phyloP scores from a whole-genome alignment of 2,797 vertebrate genomes.

The Onychomys leucogaster region DNA sequence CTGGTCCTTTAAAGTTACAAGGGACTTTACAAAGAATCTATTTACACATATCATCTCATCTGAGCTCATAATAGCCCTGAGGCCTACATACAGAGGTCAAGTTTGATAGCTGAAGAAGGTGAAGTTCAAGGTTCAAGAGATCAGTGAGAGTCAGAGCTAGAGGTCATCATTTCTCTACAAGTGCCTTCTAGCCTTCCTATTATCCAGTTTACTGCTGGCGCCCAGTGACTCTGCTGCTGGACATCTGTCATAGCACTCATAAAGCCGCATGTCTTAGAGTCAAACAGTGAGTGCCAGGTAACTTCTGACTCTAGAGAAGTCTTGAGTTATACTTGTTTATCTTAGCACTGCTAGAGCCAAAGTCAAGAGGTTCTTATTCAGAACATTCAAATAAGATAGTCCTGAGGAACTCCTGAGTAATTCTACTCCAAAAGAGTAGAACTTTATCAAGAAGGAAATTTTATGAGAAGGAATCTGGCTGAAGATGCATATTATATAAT shows the following conservation, averaged over 20 bases:
- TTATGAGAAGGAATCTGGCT: constrained; percentile 6
- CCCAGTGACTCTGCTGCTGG: neutral
- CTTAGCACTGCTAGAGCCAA: neutral
- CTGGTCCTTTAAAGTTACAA: neutral
- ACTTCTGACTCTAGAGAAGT: constrained; percentile 9
- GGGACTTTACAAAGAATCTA: neutral
- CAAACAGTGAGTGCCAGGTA: neutral
- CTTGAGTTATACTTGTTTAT: neutral
- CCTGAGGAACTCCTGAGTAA: neutral
- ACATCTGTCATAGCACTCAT: neutral
- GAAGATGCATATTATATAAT: neutral
- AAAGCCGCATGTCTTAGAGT: neutral
- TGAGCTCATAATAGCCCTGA: neutral
- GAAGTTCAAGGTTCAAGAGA: neutral
- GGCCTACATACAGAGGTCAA: neutral
- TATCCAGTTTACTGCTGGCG: constrained; percentile 1
- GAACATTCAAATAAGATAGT: neutral
- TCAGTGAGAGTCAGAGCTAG: neutral
- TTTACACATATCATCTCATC: neutral
- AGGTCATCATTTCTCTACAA: neutral
- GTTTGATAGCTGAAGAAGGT: neutral
- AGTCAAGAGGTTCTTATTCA: constrained; percentile 14
- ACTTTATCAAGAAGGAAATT: constrained; percentile 23
- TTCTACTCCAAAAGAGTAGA: neutral
- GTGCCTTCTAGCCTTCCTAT: neutral